Conservation (phyloP, 2,113 vertebrate genomes). For the Cryptoleucopteryx plumbea region DNA sequence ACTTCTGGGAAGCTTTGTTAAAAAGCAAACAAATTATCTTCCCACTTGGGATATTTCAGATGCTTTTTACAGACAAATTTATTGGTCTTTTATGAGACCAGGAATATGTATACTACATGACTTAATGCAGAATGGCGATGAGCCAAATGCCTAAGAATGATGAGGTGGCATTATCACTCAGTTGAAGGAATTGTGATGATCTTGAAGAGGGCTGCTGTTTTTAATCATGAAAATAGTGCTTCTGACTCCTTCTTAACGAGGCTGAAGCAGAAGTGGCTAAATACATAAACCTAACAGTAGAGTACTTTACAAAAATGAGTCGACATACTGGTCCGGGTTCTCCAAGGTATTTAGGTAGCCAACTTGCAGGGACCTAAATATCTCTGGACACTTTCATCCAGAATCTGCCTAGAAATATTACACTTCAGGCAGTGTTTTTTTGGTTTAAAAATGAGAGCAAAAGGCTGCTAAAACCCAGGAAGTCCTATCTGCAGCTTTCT, state of each 20-base stretch:
- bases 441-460: not conserved
- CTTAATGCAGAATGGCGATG: not conserved
- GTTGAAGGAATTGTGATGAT: not conserved
- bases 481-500: not conserved
- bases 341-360: not conserved
- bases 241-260: not conserved
- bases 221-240: not conserved
- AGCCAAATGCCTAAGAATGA: not conserved
- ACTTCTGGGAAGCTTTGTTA: constrained; percentile 43
- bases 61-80: not conserved
- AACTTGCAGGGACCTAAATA: not conserved
- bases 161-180: not conserved
- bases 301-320: not conserved
- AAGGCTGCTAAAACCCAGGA: not conserved
- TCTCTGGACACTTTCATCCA: not conserved
- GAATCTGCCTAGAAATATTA: not conserved
- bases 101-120: not conserved
- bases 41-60: not conserved
- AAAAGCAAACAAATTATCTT: constrained; percentile 35
- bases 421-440: not conserved
- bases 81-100: not conserved
- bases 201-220: not conserved
- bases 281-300: not conserved
- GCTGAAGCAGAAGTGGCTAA: not conserved
- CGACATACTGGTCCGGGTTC: not conserved